Percentiles rank a stretch among this genome's conserved stretches.
These are phyloP conservation scores for Nymphalis urticae DNA, from an alignment of 2,888 invertebrate genomes.

Conservation along the genomic window DNA sequence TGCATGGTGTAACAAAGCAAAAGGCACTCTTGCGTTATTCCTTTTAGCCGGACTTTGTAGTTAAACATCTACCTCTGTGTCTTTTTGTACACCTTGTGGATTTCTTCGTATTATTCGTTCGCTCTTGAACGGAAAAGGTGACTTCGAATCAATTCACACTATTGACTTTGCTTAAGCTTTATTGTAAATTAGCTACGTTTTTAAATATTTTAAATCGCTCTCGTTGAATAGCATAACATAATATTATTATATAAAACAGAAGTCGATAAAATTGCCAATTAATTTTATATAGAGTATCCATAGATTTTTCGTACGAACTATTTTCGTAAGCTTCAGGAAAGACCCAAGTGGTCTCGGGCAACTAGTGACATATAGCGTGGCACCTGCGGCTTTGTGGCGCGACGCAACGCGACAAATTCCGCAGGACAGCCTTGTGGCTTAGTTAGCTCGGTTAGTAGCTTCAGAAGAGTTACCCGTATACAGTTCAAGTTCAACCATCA, in stretches of 20 bases:
- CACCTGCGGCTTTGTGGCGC: conserved; percentile 40
- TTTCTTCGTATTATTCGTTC: conserved; percentile 34
- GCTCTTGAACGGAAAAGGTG: conserved; percentile 29
- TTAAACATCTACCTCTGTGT: conserved; percentile 45
- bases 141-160: conserved; percentile 31
- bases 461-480: conserved; percentile 14
- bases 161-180: conserved; percentile 28
- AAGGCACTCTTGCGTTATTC: conserved; percentile 63
- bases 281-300: neutral
- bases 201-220: neutral
- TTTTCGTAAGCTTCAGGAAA: conserved; percentile 28
- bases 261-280: neutral
- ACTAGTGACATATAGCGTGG: conserved; percentile 40
- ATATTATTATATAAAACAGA: too few relatives aligned
- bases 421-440: conserved; percentile 34
- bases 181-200: conserved; percentile 29
- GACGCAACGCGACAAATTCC: conserved; percentile 38
- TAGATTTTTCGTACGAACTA: conserved; percentile 7
- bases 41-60: conserved; percentile 64
- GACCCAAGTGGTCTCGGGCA: conserved; percentile 38
- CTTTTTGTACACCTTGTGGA: conserved; percentile 39
- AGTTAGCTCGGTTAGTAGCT: conserved; percentile 33
- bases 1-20: conserved; percentile 60
- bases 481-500: conserved; percentile 16
- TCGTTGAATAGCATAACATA: neutral